phyloP scores from a whole-genome alignment of 1,140 invertebrate species.

The Saxidomus purpurata region DNA sequence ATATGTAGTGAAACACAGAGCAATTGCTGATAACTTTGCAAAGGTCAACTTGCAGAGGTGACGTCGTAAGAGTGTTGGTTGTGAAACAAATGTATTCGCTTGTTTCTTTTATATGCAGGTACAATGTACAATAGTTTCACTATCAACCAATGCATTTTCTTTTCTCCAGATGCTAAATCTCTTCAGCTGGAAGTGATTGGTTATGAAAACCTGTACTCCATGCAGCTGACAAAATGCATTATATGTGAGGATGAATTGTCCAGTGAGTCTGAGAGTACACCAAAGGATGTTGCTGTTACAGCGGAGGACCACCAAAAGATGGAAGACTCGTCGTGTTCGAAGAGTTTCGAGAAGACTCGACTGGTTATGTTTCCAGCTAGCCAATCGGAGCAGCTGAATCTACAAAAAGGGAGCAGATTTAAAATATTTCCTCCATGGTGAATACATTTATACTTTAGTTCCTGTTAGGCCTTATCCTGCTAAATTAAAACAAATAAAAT shows the following conservation, averaged over 20 bases:
- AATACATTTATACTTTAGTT: not conserved
- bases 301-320: not conserved
- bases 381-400: conserved; percentile 43
- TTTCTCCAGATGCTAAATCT: conserved; percentile 45
- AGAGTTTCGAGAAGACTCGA: not conserved
- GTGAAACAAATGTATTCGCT: too few relatives aligned
- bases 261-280: not conserved
- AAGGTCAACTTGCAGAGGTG: too few relatives aligned
- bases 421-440: conserved; percentile 64
- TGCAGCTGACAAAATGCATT: conserved; percentile 39
- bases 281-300: not conserved
- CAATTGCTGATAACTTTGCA: too few relatives aligned
- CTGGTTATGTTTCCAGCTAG: conserved; percentile 54
- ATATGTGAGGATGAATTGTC: not conserved
- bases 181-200: conserved; percentile 12
- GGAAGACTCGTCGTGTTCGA: not conserved
- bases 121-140: too few relatives aligned
- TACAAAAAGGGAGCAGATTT: conserved; percentile 36
- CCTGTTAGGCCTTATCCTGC: not conserved
- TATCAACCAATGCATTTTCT: too few relatives aligned
- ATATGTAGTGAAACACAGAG: too few relatives aligned
- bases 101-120: too few relatives aligned
- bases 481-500: too few relatives aligned
- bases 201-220: conserved; percentile 43
- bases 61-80: too few relatives aligned